Percentiles rank a stretch among this genome's conserved stretches.
Conservation (phyloP, 2,113 vertebrate species). For the Xyrauchen texanus region DNA sequence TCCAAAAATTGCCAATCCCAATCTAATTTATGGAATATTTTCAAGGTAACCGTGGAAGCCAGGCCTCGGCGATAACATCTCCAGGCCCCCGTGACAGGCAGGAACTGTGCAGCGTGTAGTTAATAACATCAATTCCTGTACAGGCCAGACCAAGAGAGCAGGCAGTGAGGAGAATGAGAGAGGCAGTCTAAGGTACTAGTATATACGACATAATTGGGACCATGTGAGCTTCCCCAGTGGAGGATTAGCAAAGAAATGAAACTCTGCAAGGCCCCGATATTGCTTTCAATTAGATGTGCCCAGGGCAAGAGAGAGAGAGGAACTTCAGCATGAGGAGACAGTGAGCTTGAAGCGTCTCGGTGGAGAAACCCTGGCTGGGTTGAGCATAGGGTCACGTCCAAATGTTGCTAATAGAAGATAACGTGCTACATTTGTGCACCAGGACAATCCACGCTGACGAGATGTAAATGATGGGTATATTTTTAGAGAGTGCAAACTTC, state of each 20-base stretch:
- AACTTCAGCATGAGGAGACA: slow-evolving; percentile 56
- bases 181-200: slow-evolving; percentile 61
- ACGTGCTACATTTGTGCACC: slow-evolving; percentile 39
- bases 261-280: slow-evolving; percentile 88
- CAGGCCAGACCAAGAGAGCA: slow-evolving; percentile 64
- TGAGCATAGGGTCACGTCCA: slow-evolving; percentile 66
- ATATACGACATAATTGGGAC: slow-evolving; percentile 96
- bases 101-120: slow-evolving; percentile 94
- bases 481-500: too few relatives aligned
- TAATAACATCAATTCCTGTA: slow-evolving; percentile 93
- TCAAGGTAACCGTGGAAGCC: slow-evolving; percentile 91
- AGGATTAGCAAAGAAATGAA: slow-evolving; percentile 92
- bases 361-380: too few relatives aligned
- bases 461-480: too few relatives aligned
- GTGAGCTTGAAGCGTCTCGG: slow-evolving; percentile 56
- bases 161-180: slow-evolving; percentile 28
- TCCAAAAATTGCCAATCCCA: slow-evolving; percentile 78
- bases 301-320: slow-evolving; percentile 82
- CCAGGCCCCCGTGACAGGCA: slow-evolving; percentile 91
- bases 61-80: slow-evolving; percentile 93
- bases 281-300: slow-evolving; percentile 99
- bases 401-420: slow-evolving; percentile 79
- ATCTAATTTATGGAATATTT: slow-evolving; percentile 94
- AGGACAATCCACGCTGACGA: background rate
- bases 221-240: slow-evolving; percentile 94